Conservation (phyloP, 2,797 vertebrate species). For the Botia kubotai region DNA sequence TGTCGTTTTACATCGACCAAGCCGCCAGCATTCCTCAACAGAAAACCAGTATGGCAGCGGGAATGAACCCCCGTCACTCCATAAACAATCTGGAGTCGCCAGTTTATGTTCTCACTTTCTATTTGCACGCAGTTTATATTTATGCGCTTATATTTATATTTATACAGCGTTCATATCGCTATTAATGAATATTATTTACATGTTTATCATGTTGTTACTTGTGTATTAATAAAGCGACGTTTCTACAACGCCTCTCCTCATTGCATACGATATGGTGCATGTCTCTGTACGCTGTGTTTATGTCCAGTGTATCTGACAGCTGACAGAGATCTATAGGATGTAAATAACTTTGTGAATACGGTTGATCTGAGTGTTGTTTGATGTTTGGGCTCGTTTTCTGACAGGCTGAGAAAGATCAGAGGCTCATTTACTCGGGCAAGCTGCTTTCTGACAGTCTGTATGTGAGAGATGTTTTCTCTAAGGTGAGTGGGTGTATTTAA, state of each 20-base stretch:
- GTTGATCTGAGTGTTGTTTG: too few species aligned
- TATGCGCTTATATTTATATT: neutral
- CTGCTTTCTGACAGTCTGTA: conserved; percentile 86
- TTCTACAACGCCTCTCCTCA: too few species aligned
- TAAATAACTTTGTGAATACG: neutral
- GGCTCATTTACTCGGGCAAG: conserved; percentile 91
- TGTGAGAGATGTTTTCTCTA: conserved; percentile 83
- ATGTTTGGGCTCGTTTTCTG: conserved; percentile 7
- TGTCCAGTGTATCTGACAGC: neutral
- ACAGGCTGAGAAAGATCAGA: conserved; percentile 87
- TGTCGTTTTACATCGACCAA: neutral
- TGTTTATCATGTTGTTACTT: too few species aligned
- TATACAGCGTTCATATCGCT: too few species aligned
- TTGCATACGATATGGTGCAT: too few species aligned
- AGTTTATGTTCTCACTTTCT: neutral
- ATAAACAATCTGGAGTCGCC: too few species aligned
- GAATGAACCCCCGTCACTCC: too few species aligned
- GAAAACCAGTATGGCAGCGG: too few species aligned
- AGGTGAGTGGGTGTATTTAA: conserved; percentile 66
- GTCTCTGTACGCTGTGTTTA: neutral
- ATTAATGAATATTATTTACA: too few species aligned
- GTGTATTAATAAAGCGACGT: too few species aligned
- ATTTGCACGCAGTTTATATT: neutral
- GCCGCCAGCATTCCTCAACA: conserved; percentile 14
- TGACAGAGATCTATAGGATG: neutral